Percentiles rank a stretch among this genome's conserved stretches.
phyloP scores from a whole-genome alignment of 2,113 vertebrate genomes.

The Clarias batrachus region DNA sequence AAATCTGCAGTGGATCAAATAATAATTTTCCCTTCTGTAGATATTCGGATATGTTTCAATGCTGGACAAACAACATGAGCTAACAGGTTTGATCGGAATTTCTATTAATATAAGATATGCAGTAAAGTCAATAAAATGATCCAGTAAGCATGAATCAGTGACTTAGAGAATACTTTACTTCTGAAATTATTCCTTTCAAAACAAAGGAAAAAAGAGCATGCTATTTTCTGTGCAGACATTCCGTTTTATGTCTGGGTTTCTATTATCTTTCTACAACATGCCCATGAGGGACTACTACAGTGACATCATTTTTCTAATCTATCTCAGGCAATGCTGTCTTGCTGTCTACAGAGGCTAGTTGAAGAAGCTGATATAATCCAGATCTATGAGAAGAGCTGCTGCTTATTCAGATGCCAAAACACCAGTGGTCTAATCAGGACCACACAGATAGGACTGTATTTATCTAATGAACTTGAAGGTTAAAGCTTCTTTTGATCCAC shows the following conservation, averaged over 20 bases:
- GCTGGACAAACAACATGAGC: background rate
- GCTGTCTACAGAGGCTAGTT: constrained; percentile 5
- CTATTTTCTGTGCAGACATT: constrained; percentile 22
- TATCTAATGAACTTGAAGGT: constrained; percentile 42
- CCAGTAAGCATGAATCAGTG: background rate
- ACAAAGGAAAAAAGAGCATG: background rate
- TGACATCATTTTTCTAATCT: constrained; percentile 48
- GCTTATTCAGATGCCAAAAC: constrained; percentile 56
- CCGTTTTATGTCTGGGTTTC: constrained; percentile 18
- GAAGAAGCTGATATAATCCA: constrained; percentile 37
- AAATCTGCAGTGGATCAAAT: no score
- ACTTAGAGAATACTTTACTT: background rate
- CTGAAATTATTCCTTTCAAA: background rate
- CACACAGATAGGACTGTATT: constrained; percentile 50
- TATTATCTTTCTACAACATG: constrained; percentile 27
- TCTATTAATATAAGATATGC: background rate
- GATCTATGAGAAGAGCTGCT: constrained; percentile 46
- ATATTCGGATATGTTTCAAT: background rate
- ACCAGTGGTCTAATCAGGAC: constrained; percentile 57
- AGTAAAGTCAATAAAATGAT: background rate
- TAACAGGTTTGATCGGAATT: background rate
- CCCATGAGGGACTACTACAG: constrained; percentile 17
- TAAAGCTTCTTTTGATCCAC: constrained; percentile 49
- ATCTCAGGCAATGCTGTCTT: constrained; percentile 19
- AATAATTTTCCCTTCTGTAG: background rate